Percentiles rank a stretch among this genome's conserved stretches.
Evolutionary conservation across 2,797 vertebrate species (phyloP).

Genomic region (Acanthurus leucopareius): DNA sequence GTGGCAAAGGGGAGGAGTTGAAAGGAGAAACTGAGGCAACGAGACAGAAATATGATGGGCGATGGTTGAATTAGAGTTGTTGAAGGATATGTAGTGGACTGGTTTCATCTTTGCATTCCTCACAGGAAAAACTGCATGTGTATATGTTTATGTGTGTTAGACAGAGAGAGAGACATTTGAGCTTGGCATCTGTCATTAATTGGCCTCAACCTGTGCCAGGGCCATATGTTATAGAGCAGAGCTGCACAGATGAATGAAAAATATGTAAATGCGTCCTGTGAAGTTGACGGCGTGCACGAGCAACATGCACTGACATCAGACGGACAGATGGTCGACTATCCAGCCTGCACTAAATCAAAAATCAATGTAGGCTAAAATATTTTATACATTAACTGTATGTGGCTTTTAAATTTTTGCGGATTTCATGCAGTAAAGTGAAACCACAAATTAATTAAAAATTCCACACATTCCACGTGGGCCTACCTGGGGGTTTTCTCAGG

Average conservation of each 20-base stretch:
- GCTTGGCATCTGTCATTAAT: slow-evolving; percentile 46
- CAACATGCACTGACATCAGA: slow-evolving; percentile 30
- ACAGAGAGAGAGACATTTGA: slow-evolving; percentile 24
- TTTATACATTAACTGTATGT: not conserved
- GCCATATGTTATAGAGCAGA: slow-evolving; percentile 38
- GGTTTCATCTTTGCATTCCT: slow-evolving; percentile 56
- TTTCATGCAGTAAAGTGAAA: slow-evolving; percentile 18
- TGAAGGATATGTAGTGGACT: slow-evolving; percentile 49
- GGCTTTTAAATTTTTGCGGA: slow-evolving; percentile 11
- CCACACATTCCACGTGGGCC: slow-evolving; percentile 33
- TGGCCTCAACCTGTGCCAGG: slow-evolving; percentile 52
- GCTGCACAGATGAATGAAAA: slow-evolving; percentile 47
- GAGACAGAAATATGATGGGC: slow-evolving; percentile 16
- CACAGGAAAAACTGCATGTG: slow-evolving; percentile 20
- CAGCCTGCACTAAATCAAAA: slow-evolving; percentile 15
- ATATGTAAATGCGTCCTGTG: slow-evolving; percentile 58
- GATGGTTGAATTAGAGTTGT: slow-evolving; percentile 23
- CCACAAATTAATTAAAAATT: slow-evolving; percentile 40
- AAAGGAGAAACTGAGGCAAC: not conserved
- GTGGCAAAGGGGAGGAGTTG: not conserved
- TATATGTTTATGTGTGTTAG: slow-evolving; percentile 5
- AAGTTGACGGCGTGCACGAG: slow-evolving; percentile 30
- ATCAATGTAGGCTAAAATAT: slow-evolving; percentile 7
- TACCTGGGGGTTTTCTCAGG: not conserved
- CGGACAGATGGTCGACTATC: slow-evolving; percentile 44